Evolutionary conservation across 2,888 invertebrate species (phyloP), one percentile per base, ranked within the genome.

Genomic region (Branchipolynoe longqiensis): DNA sequence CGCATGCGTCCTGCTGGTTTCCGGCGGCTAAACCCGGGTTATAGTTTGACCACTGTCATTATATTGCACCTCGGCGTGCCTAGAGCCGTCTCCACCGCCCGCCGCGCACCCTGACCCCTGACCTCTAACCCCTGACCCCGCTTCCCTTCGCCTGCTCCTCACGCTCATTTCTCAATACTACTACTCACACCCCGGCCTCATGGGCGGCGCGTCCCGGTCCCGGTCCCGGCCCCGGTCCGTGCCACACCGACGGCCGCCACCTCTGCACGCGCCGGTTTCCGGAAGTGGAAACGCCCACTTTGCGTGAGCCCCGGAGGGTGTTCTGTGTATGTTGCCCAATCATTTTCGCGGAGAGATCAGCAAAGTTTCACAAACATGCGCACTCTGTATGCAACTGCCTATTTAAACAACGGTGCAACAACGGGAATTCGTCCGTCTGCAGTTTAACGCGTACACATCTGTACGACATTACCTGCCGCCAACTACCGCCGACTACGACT

Each of bases 121-220:
- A 8, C 18, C 18, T 12, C 8, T 48, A 48, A 18, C 8, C 48
- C 48, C 48, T 48, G 1, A 69, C 8, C 58, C 58, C 12, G n/a
- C 22, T n/a, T n/a, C n/a, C n/a, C n/a, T n/a, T n/a, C 69, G 38
- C 69, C 69, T 38, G 38, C 69, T 69, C 69, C 33, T 38, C 69
- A 36, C 38, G 36, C 69, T 38, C 69, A 69, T 69, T 69, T 69
- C 69, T 36, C 69, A 4, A 12, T 62, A 69, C 69, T 69, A 69
- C 38, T 69, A 69, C 62, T 31, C 31, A 25, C 28, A 28, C 62
- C 31, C 48, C n/a, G n/a, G n/a, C n/a, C n/a, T n/a, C 56, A n/a
- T 56, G 12, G 2, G 3, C 56, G 22, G 18, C 12, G 56, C 12
- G n/a, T 12, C 25, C 12, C 18, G 1, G 25, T 25, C 31, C 14